Base-by-base conservation (phyloP, 2,888 invertebrate genomes). In the Troglohyphantes excavatus region DNA sequence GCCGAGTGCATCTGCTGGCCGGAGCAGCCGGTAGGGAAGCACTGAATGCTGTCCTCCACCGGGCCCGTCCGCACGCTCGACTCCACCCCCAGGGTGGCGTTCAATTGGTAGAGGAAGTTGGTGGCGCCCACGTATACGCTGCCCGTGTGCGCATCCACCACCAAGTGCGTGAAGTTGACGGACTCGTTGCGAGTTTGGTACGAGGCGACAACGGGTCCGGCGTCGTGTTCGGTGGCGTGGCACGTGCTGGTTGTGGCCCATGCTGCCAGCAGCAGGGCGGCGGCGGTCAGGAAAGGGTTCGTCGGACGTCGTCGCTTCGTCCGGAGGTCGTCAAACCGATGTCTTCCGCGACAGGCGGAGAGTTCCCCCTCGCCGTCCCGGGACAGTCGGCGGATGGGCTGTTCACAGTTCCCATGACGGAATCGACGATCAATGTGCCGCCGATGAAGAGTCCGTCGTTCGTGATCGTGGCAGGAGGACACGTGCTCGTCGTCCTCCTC, bases 111-210 rank as follows among this genome's bases (percentile, higher is more conserved):
- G 79, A 98, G 95, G 93, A 96, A 96, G 94, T 98, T 98, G 91
- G 97, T 95, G 72, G 97, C 97, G 21, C 97, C 98, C 67, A 97
- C 96, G 93, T 97, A 98, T 81, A 98, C 95, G 92, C 95, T 95
- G 82, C 96, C 96, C 1, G 94, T 93, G 26, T 79, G 79, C 91
- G 92, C 91, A 91, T 94, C 93, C 87, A 93, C 92, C n/a, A 94
- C 93, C 76, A 95, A 92, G 92, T 95, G 95, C 91, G 94, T 94
- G 91, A 94, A 91, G 79, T 92, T 92, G 53, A 92, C 91, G n/a
- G 91, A 90, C 63, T 87, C 91, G 79, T 92, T 92, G 61, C 78
- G 84, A n/a, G 91, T 92, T 2, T 86, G 17, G 83, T 91, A 91
- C 0, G 90, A 84, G 21, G 91, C 91, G 21, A 90, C 82, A 17